Evolutionary conservation across 2,888 invertebrate genomes (phyloP).

Genomic region (Protula sp.): DNA sequence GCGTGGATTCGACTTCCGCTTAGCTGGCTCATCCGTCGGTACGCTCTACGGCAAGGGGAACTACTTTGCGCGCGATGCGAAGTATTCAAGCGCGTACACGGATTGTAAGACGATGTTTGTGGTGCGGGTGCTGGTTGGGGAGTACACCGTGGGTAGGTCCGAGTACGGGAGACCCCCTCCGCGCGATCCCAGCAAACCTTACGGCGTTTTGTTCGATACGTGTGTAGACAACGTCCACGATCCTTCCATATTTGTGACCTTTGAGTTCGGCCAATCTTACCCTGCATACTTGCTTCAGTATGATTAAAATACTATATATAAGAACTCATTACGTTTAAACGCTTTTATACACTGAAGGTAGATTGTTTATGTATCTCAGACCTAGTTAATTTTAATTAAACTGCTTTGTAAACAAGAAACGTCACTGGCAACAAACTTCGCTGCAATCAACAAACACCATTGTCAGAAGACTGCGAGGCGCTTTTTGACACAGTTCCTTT

Average conservation of each 20-base stretch:
- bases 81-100: constrained; percentile 18
- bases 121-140: constrained; percentile 34
- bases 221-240: constrained; percentile 29
- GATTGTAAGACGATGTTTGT: constrained; percentile 25
- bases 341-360: no score
- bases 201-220: constrained; percentile 37
- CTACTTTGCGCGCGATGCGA: constrained; percentile 34
- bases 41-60: constrained; percentile 35
- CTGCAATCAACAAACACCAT: no score
- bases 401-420: no score
- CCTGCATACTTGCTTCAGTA: constrained; percentile 33
- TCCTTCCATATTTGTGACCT: constrained; percentile 32
- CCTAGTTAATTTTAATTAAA: no score
- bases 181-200: constrained; percentile 31
- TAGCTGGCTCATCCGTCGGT: constrained; percentile 31
- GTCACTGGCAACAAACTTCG: no score
- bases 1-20: constrained; percentile 40
- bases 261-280: constrained; percentile 33
- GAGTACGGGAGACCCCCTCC: constrained; percentile 26
- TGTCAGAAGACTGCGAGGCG: no score
- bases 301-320: no score
- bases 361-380: no score
- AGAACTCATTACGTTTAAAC: no score
- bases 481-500: no score
- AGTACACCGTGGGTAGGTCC: constrained; percentile 23